Conservation (phyloP, 2,113 vertebrate genomes). For the Varanus salvator region DNA sequence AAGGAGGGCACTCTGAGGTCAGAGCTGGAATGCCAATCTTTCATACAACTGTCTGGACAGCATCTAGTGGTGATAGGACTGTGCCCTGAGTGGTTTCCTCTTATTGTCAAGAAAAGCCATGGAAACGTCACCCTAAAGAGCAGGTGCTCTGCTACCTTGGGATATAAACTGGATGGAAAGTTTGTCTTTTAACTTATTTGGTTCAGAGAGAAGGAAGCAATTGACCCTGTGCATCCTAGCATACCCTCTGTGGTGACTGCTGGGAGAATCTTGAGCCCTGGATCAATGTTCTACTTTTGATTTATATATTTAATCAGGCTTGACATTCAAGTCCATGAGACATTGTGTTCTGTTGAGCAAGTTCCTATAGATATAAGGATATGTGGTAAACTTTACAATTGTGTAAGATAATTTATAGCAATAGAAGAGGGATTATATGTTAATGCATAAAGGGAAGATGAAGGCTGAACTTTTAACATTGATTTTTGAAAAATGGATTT, state of each 20-base stretch:
- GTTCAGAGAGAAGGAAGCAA: no score
- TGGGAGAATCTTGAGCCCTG: not conserved
- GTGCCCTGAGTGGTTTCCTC: not conserved
- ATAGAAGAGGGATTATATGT: not conserved
- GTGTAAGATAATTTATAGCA: constrained; percentile 3
- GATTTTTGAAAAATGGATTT: constrained; percentile 4
- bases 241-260: not conserved
- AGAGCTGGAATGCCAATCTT: no score
- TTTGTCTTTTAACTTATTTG: not conserved
- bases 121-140: not conserved
- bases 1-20: no score
- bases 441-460: constrained; percentile 20
- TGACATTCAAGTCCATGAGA: not conserved
- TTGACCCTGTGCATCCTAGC: not conserved
- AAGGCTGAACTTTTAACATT: not conserved
- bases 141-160: not conserved
- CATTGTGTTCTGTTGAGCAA: constrained; percentile 1
- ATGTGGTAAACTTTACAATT: not conserved
- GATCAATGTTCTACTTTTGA: constrained; percentile 1
- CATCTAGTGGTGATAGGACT: no score
- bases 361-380: not conserved
- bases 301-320: constrained; percentile 14
- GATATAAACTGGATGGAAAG: not conserved
- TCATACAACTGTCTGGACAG: no score
- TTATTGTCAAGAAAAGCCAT: not conserved